Base-by-base conservation (phyloP, 2,113 vertebrate genomes). In the Xiphophorus hellerii region DNA sequence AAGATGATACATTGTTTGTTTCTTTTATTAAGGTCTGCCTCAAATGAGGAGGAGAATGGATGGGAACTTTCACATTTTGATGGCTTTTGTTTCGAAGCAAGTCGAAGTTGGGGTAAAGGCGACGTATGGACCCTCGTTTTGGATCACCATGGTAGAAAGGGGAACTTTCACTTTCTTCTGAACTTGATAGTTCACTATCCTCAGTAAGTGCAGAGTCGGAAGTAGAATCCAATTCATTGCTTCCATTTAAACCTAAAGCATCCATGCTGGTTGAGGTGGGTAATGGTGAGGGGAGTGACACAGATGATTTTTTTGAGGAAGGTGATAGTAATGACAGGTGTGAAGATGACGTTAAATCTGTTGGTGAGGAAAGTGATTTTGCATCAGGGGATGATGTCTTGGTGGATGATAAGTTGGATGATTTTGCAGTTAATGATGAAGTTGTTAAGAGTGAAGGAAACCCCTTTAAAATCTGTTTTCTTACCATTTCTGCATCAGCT, bases 31-130 rank as follows among this genome's bases (percentile, higher is more conserved):
- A 28, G 9, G 3, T 62, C 4, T 29, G 5, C 29, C 35, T 61
- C 0, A 61, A 35, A 48, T 9, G 69, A 51, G 28, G 28, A 73
- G 48, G 28, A 1, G 10, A 54, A 20, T 0, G 71, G 2, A 61
- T 0, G 64, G 73, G 66, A 74, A 12, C 8, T 75, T 65, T 87
- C 0, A 65, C 10, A 48, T 17, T 51, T 29, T 2, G 28, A 10
- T 3, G 69, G 5, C 84, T 90, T 82, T 66, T 87, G 60, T 92
- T 92, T 30, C 37, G 72, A 44, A 67, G 72, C 0, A 1, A 29
- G 39, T 28, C 61, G 28, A 69, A 9, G 4, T 87, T 82, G 70
- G 58, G 63, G 0, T 2, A 51, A 17, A 3, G 71, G 6, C 31
- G 88, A 8, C 42, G 80, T 1, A 33, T 22, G 3, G 37, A 68